Percentiles rank a stretch among this genome's conserved stretches.
Evolutionary conservation across 2,113 vertebrate genomes (phyloP).

Genomic region (Ariopsis seemanni): DNA sequence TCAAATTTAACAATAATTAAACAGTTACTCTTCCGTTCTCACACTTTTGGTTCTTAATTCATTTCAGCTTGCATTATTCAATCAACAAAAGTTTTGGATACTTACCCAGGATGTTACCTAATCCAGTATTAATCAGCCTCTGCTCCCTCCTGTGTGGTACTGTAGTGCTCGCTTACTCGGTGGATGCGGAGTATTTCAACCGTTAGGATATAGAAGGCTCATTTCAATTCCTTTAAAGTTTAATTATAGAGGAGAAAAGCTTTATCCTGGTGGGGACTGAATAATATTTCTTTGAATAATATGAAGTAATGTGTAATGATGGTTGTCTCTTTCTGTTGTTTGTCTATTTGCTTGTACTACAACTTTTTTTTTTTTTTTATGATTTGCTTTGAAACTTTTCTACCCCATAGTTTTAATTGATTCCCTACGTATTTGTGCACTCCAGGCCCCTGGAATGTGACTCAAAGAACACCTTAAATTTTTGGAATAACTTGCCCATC

Average conservation of each 20-base stretch:
- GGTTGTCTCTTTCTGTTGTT: not conserved
- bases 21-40: conserved; percentile 17
- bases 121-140: conserved; percentile 31
- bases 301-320: not conserved
- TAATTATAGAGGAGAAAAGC: conserved; percentile 30
- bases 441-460: not conserved
- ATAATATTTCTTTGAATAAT: not conserved
- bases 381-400: not conserved
- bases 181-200: conserved; percentile 31
- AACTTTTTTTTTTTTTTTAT: not conserved
- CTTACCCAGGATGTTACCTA: conserved; percentile 36
- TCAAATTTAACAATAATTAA: conserved; percentile 2
- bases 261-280: not conserved
- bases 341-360: not conserved
- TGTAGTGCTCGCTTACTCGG: conserved; percentile 24
- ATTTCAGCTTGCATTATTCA: conserved; percentile 13
- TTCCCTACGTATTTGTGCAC: not conserved
- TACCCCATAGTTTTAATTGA: not conserved
- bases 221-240: conserved; percentile 26
- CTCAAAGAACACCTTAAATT: not conserved
- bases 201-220: conserved; percentile 17
- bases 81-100: conserved; percentile 19
- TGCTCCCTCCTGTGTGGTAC: conserved; percentile 12
- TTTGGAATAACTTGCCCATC: conserved; percentile 21
- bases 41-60: conserved; percentile 17